Conservation (phyloP, 2,797 vertebrate species). For the Nyctalus aviator region DNA sequence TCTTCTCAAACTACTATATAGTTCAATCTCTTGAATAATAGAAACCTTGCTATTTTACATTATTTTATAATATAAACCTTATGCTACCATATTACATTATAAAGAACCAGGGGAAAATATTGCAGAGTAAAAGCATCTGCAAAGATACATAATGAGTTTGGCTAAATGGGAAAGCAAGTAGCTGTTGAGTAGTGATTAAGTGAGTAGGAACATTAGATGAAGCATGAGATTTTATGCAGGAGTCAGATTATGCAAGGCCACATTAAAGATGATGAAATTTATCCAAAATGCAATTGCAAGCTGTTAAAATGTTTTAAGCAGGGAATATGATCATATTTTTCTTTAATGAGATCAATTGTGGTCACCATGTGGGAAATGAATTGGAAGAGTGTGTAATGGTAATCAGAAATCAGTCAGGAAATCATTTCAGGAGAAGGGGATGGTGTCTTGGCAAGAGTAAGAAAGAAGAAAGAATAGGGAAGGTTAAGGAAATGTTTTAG, state of each 20-base stretch:
- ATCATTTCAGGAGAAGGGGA: not conserved
- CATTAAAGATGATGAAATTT: not conserved
- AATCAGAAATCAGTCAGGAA: not conserved
- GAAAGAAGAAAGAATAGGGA: not conserved
- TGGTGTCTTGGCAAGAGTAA: not conserved
- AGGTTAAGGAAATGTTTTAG: not conserved
- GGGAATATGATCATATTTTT: not conserved
- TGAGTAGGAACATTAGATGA: not conserved
- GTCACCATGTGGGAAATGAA: constrained; percentile 16
- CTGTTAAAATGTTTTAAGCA: constrained; percentile 21
- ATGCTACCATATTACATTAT: not conserved
- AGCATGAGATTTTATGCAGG: not conserved
- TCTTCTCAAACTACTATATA: not conserved
- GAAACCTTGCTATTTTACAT: not conserved
- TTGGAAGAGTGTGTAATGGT: not conserved
- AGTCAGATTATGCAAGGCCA: not conserved
- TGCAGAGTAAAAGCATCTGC: constrained; percentile 1
- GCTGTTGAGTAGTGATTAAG: not conserved
- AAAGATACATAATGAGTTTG: not conserved
- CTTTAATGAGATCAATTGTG: not conserved
- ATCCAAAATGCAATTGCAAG: not conserved
- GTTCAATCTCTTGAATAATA: not conserved
- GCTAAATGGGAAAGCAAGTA: not conserved
- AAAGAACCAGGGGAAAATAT: not conserved
- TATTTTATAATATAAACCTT: constrained; percentile 4